Conservation (phyloP, 2,797 vertebrate species). For the Enteromius fasciolatus region DNA sequence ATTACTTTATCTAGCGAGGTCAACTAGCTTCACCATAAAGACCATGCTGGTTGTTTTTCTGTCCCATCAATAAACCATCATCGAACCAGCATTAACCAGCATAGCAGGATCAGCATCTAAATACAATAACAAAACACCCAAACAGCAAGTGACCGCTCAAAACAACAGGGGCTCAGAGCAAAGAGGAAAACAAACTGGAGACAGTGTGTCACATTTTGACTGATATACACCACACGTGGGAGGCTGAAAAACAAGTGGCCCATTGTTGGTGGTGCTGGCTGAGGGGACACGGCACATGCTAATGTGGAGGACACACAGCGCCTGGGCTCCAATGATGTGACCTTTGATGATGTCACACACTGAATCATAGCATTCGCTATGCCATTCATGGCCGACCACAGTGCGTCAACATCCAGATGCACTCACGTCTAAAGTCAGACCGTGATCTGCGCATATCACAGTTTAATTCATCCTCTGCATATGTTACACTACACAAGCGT, state of each 20-base stretch:
- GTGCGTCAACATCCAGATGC: conserved; percentile 34
- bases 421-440: background rate
- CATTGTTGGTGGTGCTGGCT: conserved; percentile 2
- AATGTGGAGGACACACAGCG: conserved; percentile 7
- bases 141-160: conserved; percentile 1
- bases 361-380: conserved; percentile 24
- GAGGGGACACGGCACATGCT: conserved; percentile 32
- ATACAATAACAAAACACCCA: background rate
- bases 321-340: conserved; percentile 11
- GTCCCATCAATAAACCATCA: background rate
- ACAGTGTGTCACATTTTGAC: conserved; percentile 38
- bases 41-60: background rate
- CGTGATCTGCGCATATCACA: background rate
- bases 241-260: conserved; percentile 37
- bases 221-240: conserved; percentile 35
- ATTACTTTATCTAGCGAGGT: background rate
- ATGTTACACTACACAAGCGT: background rate
- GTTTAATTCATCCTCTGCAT: background rate
- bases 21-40: conserved; percentile 4
- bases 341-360: conserved; percentile 40
- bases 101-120: background rate
- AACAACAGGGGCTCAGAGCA: conserved; percentile 33
- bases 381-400: conserved; percentile 22
- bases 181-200: conserved; percentile 45
- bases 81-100: background rate